phyloP scores from a whole-genome alignment of 2,888 invertebrate species.

The Mythimna vitellina region DNA sequence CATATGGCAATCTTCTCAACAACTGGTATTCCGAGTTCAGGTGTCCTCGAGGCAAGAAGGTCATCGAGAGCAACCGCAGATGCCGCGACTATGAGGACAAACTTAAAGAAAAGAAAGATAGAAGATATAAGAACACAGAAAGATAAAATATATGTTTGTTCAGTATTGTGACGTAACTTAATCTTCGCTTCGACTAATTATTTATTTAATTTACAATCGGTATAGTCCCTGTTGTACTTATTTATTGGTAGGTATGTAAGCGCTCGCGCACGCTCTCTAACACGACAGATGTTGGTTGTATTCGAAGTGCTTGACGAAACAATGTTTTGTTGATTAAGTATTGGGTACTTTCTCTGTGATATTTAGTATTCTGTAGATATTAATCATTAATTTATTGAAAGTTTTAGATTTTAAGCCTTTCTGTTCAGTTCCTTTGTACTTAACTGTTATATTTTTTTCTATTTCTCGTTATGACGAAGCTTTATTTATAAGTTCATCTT shows the following conservation, averaged over 20 bases:
- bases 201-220: conserved; percentile 69
- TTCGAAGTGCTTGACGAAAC: conserved; percentile 85
- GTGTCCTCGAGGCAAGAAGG: conserved; percentile 79
- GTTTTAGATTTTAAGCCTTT: conserved; percentile 80
- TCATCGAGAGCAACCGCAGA: conserved; percentile 68
- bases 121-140: conserved; percentile 61
- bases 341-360: conserved; percentile 91
- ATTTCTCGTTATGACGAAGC: conserved; percentile 67
- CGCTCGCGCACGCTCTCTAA: conserved; percentile 76
- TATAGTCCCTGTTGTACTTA: conserved; percentile 74
- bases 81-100: conserved; percentile 77
- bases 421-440: conserved; percentile 82
- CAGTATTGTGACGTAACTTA: conserved; percentile 61
- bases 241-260: conserved; percentile 72
- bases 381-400: conserved; percentile 88
- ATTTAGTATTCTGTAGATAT: conserved; percentile 89
- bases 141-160: conserved; percentile 65
- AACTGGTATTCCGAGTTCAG: conserved; percentile 90
- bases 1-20: conserved; percentile 90
- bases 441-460: conserved; percentile 69
- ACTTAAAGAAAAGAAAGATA: conserved; percentile 76
- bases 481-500: conserved; percentile 65
- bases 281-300: conserved; percentile 74
- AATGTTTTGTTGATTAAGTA: conserved; percentile 87
- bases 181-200: conserved; percentile 63